phyloP scores from a whole-genome alignment of 1,140 invertebrate genomes.

The Neuroterus valhalla region DNA sequence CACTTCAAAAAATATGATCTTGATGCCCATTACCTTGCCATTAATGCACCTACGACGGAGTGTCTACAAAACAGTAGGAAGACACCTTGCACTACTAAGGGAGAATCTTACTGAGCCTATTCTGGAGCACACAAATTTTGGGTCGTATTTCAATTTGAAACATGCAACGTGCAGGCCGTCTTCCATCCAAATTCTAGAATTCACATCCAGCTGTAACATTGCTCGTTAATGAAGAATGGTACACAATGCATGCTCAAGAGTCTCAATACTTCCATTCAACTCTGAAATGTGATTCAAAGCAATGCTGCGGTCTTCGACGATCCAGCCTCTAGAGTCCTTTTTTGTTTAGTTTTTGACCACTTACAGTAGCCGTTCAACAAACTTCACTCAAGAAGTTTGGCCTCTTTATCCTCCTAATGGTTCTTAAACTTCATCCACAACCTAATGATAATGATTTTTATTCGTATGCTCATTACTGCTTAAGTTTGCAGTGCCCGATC shows the following conservation, averaged over 20 bases:
- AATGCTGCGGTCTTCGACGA: constrained; percentile 1
- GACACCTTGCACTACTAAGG: no score
- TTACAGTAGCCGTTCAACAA: background rate
- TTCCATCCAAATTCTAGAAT: no score
- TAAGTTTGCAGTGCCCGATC: background rate
- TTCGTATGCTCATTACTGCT: background rate
- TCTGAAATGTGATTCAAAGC: background rate
- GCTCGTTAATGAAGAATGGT: background rate
- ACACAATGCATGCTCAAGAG: background rate
- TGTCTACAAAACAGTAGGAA: no score
- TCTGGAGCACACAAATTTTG: no score
- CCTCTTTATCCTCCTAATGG: background rate
- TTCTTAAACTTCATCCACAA: background rate
- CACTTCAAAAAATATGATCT: no score
- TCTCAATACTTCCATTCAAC: background rate
- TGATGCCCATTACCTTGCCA: no score
- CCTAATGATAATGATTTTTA: background rate
- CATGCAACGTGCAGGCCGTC: no score
- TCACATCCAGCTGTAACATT: background rate
- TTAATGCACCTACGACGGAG: no score
- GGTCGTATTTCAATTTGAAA: no score
- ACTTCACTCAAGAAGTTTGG: background rate
- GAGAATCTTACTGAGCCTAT: no score
- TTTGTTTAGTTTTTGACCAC: background rate
- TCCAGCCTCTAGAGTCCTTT: background rate